A percentile compares a stretch with the other conserved stretches of the same genome.
These are phyloP conservation scores for Parambassis ranga DNA, from an alignment of 2,797 vertebrate genomes.

Conservation along the genomic window DNA sequence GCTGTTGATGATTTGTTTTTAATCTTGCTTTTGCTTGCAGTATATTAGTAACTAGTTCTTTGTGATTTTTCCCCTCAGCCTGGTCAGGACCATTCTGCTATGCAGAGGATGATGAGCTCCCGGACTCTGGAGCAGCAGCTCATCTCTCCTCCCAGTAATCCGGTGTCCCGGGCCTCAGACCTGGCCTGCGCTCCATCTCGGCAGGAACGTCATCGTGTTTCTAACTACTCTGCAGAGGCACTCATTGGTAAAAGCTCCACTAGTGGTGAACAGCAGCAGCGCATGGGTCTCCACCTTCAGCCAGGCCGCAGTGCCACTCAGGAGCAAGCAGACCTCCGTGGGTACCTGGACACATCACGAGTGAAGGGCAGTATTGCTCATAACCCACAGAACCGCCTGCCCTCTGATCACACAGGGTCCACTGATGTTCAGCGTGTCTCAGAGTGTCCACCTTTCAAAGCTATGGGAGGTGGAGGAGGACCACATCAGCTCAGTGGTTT, in stretches of 20 bases:
- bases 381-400: constrained; percentile 87
- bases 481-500: constrained; percentile 85
- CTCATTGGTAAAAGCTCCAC: constrained; percentile 93
- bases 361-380: constrained; percentile 87
- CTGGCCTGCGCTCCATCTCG: constrained; percentile 89
- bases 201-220: constrained; percentile 94
- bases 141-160: constrained; percentile 87
- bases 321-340: constrained; percentile 93
- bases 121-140: constrained; percentile 93
- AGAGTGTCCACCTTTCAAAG: constrained; percentile 93
- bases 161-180: constrained; percentile 89
- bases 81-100: constrained; percentile 88
- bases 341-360: constrained; percentile 91
- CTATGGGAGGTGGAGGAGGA: constrained; percentile 77
- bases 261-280: constrained; percentile 84
- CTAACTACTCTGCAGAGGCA: constrained; percentile 98
- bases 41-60: too few relatives aligned
- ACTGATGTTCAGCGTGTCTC: constrained; percentile 87
- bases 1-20: background rate
- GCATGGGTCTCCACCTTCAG: constrained; percentile 90
- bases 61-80: constrained; percentile 53
- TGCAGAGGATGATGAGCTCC: constrained; percentile 95
- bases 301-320: constrained; percentile 79
- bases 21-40: too few relatives aligned
- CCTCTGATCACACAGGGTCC: constrained; percentile 83